phyloP scores from a whole-genome alignment of 1,140 invertebrate species.

The Achroia grisella region DNA sequence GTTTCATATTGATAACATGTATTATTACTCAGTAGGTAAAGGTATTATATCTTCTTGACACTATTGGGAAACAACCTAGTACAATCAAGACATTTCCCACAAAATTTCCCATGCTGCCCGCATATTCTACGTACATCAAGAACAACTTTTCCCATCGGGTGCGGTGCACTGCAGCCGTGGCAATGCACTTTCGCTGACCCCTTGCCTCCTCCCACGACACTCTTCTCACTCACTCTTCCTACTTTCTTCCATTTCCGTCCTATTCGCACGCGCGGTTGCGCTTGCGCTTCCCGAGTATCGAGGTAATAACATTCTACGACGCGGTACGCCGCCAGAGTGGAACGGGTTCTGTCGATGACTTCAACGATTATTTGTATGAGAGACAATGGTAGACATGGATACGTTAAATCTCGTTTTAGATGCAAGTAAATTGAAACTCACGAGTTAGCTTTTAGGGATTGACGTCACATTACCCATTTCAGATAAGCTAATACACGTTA shows the following conservation, averaged over 20 bases:
- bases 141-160: slow-evolving; percentile 65
- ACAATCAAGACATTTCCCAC: slow-evolving; percentile 37
- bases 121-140: slow-evolving; percentile 50
- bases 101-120: slow-evolving; percentile 30
- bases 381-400: slow-evolving; percentile 58
- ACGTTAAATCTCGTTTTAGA: slow-evolving; percentile 24
- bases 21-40: no score
- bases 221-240: slow-evolving; percentile 41
- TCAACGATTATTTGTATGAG: slow-evolving; percentile 60
- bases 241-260: slow-evolving; percentile 41
- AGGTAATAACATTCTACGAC: slow-evolving; percentile 72
- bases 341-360: slow-evolving; percentile 70
- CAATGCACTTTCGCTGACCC: slow-evolving; percentile 72
- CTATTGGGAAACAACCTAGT: background rate
- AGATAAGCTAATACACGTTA: background rate
- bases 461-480: background rate
- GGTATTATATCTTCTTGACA: no score
- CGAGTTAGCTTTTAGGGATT: background rate
- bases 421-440: background rate
- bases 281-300: slow-evolving; percentile 64
- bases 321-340: slow-evolving; percentile 60
- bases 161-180: slow-evolving; percentile 54
- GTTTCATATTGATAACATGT: no score
- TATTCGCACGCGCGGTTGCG: slow-evolving; percentile 46
- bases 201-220: slow-evolving; percentile 54